Percentiles rank a stretch among this genome's conserved stretches.
Conservation (phyloP, 2,113 vertebrate species). For the Xyrauchen texanus region DNA sequence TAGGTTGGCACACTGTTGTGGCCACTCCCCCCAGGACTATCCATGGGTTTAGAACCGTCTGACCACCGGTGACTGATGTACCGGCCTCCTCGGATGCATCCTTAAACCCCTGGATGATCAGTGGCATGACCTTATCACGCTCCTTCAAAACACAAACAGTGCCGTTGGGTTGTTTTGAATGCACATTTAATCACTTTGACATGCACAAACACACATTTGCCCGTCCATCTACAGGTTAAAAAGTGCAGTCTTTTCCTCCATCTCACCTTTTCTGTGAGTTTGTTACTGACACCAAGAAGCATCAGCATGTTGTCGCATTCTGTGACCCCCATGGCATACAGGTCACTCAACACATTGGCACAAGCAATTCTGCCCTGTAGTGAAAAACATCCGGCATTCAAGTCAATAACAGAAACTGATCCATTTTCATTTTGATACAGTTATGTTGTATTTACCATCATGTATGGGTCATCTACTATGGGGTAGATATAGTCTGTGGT, state of each 20-base stretch:
- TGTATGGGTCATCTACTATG: slow-evolving; percentile 98
- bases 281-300: slow-evolving; percentile 97
- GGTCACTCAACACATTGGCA: slow-evolving; percentile 98
- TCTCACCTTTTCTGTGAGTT: slow-evolving; percentile 95
- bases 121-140: slow-evolving; percentile 98
- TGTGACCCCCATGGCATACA: slow-evolving; percentile 98
- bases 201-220: background rate
- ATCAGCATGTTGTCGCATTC: slow-evolving; percentile 99
- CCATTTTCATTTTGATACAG: too few species aligned
- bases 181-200: background rate
- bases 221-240: background rate
- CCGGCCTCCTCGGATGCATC: slow-evolving; percentile 97
- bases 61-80: slow-evolving; percentile 95
- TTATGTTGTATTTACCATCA: slow-evolving; percentile 85
- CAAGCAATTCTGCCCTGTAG: slow-evolving; percentile 92
- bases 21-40: slow-evolving; percentile 97
- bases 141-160: slow-evolving; percentile 77
- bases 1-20: slow-evolving; percentile 97
- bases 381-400: background rate
- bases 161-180: background rate
- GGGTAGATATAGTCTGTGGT: slow-evolving; percentile 99
- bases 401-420: background rate
- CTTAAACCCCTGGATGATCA: slow-evolving; percentile 98
- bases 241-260: too few species aligned
- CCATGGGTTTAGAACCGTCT: slow-evolving; percentile 97